Evolutionary conservation across 92 coral and sea anemone species (phyloP), one percentile per base, ranked within the genome.

Genomic region (Parazoanthus darwini): DNA sequence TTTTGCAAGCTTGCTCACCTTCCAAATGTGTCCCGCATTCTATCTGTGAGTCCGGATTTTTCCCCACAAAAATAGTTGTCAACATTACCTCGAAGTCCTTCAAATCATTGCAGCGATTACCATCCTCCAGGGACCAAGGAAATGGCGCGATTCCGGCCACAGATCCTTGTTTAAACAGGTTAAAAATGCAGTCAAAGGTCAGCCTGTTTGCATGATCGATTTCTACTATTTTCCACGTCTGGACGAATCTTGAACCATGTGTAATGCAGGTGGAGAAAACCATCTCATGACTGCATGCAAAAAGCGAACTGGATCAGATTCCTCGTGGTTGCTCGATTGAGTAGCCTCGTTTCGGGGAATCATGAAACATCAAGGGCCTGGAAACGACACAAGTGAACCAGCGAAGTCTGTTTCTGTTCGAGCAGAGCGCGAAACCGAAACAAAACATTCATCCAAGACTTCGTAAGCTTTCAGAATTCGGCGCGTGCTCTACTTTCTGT

Each of bases 171-270:
- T 29, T 29, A 29, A 29, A 29, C 33, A 29, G 33, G 33, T 29
- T 29, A 29, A 29, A 29, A 29, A 29, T 29, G 33, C 33, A 29
- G 33, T 29, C 82, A 78, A 78, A 78, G 65, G 82, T 78, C 82
- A 78, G 65, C 82, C 82, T 65, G 66, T 78, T 78, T 78, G 82
- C 82, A 78, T 46, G 58, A 44, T 78, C 82, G 82, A 78, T 78
- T 78, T 78, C 82, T 78, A 78, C 82, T 44, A 78, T 78, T 46
- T 78, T 78, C 82, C 82, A 50, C 91, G 73, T 89, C 91, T 25
- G 33, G 33, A 29, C 33, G 33, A 29, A 29, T 29, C 33, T 29
- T 29, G 33, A 29, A 29, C 33, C 33, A 77, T 77, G 81, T 16
- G 58, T 77, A 39, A 77, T 39, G 81, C 56, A 39, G 58, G 81